Conservation (phyloP, 2,797 vertebrate genomes). For the Neosalanx taihuensis region DNA sequence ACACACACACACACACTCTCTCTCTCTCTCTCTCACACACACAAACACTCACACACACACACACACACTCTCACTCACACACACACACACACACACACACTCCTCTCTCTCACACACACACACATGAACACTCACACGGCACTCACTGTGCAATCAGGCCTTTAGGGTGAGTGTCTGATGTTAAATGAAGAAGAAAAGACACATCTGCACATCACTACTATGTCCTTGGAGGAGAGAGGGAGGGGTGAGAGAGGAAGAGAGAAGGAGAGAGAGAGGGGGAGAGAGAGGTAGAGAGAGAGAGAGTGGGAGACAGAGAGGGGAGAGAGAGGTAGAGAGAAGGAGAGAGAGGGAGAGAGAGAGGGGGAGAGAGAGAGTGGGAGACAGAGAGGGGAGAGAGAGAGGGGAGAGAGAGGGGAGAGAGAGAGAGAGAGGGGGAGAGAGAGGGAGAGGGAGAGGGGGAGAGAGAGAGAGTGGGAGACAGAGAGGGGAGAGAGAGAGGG, state of each 20-base stretch:
- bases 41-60: neutral
- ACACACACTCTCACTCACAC: neutral
- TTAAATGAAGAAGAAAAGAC: slow-evolving; percentile 67
- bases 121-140: slow-evolving; percentile 1
- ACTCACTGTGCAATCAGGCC: slow-evolving; percentile 19
- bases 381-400: neutral
- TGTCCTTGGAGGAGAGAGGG: slow-evolving; percentile 30
- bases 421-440: neutral
- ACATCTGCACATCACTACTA: slow-evolving; percentile 58
- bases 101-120: slow-evolving; percentile 1
- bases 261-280: neutral
- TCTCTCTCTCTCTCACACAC: too few relatives aligned
- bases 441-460: neutral
- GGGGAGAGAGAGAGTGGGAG: neutral
- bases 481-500: neutral
- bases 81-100: neutral
- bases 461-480: neutral
- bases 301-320: neutral
- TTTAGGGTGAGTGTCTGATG: slow-evolving; percentile 51
- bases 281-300: neutral
- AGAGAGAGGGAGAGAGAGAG: slow-evolving; percentile 4
- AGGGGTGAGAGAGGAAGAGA: neutral
- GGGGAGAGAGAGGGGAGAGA: neutral
- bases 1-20: too few relatives aligned
- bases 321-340: neutral